Percentiles rank a stretch among this genome's conserved stretches.
These are phyloP conservation scores for Diaperis boleti DNA, from an alignment of 2,888 invertebrate genomes.

Conservation along the genomic window DNA sequence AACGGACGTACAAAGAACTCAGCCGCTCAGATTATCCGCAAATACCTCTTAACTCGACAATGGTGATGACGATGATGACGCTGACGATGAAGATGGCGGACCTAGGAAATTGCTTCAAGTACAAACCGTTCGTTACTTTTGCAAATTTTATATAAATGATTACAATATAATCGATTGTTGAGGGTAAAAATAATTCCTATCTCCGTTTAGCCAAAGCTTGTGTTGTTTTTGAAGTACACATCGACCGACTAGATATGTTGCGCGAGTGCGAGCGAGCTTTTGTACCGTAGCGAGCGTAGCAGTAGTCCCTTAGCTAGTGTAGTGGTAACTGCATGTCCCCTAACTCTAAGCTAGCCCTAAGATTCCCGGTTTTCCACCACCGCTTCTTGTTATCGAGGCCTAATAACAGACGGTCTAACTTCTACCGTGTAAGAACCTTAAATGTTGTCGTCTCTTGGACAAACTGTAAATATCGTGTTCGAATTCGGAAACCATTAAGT, in stretches of 20 bases:
- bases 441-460: constrained; percentile 44
- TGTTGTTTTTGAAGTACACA: constrained; percentile 49
- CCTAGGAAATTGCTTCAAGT: constrained; percentile 76
- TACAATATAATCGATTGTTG: constrained; percentile 65
- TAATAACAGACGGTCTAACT: constrained; percentile 58
- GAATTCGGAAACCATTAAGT: constrained; percentile 51
- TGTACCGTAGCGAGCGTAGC: constrained; percentile 51
- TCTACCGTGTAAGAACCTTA: constrained; percentile 47
- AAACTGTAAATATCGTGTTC: constrained; percentile 46
- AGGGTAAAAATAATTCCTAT: constrained; percentile 64
- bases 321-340: constrained; percentile 56
- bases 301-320: constrained; percentile 47
- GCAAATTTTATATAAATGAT: constrained; percentile 75
- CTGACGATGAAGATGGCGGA: constrained; percentile 58
- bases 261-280: constrained; percentile 60
- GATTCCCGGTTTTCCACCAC: constrained; percentile 14
- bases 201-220: constrained; percentile 59
- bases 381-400: constrained; percentile 59
- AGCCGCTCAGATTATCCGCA: constrained; percentile 58
- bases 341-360: constrained; percentile 39
- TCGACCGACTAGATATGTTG: constrained; percentile 63
- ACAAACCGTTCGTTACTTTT: constrained; percentile 80
- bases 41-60: constrained; percentile 58
- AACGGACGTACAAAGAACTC: constrained; percentile 62
- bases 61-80: constrained; percentile 41